Evolutionary conservation across 2,888 invertebrate genomes (phyloP).

Genomic region (Drosophila rubida): DNA sequence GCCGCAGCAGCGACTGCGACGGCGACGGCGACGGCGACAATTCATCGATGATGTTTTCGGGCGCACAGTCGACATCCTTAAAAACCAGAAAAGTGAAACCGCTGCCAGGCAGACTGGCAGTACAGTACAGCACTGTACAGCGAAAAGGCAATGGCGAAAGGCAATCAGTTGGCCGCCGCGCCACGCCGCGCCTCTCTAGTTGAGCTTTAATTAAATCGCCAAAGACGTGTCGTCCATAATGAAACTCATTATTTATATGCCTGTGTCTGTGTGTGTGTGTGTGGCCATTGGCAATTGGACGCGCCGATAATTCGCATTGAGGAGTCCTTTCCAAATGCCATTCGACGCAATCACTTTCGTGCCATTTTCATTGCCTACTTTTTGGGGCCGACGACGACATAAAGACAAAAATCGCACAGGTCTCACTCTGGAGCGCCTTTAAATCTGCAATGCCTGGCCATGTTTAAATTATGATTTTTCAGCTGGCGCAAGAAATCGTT

Average conservation of each 20-base stretch:
- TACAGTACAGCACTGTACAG: no score
- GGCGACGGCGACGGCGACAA: constrained; percentile 52
- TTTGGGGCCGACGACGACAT: constrained; percentile 1
- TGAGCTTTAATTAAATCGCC: constrained; percentile 73
- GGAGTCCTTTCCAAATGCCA: constrained; percentile 10
- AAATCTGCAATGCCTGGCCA: constrained; percentile 32
- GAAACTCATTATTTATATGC: constrained; percentile 72
- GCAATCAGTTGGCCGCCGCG: constrained; percentile 2
- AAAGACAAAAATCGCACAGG: no score
- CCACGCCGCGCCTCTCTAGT: constrained; percentile 25
- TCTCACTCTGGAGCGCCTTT: not conserved
- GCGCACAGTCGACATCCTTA: constrained; percentile 6
- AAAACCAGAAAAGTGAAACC: not conserved
- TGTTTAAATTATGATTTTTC: constrained; percentile 35
- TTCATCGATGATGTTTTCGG: constrained; percentile 70
- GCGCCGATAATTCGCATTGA: constrained; percentile 11
- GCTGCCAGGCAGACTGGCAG: not conserved
- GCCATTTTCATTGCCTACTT: constrained; percentile 40
- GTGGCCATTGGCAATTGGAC: constrained; percentile 24
- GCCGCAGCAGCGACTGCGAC: constrained; percentile 3
- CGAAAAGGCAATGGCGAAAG: not conserved
- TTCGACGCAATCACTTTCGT: not conserved
- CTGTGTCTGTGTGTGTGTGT: not conserved
- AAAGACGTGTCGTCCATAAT: constrained; percentile 72
- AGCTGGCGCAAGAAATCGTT: constrained; percentile 33